These are phyloP conservation scores for Lasioglossum pauxillum DNA, from an alignment of 2,888 invertebrate species.

Conservation along the genomic window DNA sequence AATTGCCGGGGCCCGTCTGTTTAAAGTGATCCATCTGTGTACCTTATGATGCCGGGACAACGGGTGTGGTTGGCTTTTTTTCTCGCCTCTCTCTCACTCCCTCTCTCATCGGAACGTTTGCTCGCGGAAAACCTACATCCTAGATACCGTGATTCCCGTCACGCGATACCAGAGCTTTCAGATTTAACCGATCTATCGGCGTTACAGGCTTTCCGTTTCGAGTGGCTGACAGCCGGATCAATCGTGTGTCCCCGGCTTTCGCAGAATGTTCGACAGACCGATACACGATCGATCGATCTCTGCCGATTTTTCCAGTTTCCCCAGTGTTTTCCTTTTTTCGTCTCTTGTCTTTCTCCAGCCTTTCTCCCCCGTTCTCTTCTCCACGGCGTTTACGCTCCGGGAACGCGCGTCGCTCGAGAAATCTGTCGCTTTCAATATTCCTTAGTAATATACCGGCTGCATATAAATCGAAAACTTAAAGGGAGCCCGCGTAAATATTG, in stretches of 20 bases:
- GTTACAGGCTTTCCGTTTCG: slow-evolving; percentile 31
- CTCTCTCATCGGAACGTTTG: background rate
- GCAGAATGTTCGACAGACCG: background rate
- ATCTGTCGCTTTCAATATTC: slow-evolving; percentile 34
- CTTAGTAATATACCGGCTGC: slow-evolving; percentile 35
- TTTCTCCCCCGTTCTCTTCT: background rate
- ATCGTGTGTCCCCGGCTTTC: slow-evolving; percentile 1
- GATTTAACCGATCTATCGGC: slow-evolving; percentile 22
- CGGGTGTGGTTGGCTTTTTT: slow-evolving; percentile 3
- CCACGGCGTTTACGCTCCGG: slow-evolving; percentile 21
- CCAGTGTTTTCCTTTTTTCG: background rate
- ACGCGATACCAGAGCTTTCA: slow-evolving; percentile 9
- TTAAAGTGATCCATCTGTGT: slow-evolving; percentile 66
- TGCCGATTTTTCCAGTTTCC: slow-evolving; percentile 29
- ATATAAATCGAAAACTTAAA: slow-evolving; percentile 57
- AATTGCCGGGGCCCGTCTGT: slow-evolving; percentile 64
- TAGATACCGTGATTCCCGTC: slow-evolving; percentile 24
- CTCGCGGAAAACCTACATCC: slow-evolving; percentile 17
- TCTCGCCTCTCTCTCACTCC: background rate
- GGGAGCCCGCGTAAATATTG: slow-evolving; percentile 27
- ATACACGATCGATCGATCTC: slow-evolving; percentile 25
- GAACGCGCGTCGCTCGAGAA: background rate
- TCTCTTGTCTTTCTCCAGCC: background rate
- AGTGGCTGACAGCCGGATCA: slow-evolving; percentile 22
- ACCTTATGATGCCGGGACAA: slow-evolving; percentile 40